These are phyloP conservation scores for Phaonia tiefii DNA, from an alignment of 2,888 invertebrate species.

Conservation along the genomic window DNA sequence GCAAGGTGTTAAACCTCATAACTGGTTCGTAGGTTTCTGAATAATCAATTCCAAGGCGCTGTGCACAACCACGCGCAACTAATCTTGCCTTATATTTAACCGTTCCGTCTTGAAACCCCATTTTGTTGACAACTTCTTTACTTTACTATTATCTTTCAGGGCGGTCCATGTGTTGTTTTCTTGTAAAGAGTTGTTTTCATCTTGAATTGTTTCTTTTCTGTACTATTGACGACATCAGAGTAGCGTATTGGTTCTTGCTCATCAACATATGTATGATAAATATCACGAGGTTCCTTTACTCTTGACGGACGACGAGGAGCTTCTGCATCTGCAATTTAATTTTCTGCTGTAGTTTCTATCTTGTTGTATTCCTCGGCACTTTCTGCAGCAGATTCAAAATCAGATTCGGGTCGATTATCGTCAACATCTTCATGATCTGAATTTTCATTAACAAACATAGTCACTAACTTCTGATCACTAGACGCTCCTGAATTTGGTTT, in stretches of 20 bases:
- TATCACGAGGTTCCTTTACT: too few relatives aligned
- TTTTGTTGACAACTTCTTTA: conserved; percentile 45
- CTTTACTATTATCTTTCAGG: neutral
- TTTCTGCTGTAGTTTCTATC: neutral
- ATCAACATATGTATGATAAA: too few relatives aligned
- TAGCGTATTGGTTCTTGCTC: conserved; percentile 12
- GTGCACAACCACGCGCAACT: conserved; percentile 24
- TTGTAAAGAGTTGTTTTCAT: conserved; percentile 19
- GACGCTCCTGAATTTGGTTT: too few relatives aligned
- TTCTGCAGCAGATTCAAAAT: too few relatives aligned
- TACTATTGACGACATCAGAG: neutral
- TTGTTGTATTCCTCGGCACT: too few relatives aligned
- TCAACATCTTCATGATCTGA: too few relatives aligned
- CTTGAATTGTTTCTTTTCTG: conserved; percentile 24
- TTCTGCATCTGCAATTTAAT: neutral
- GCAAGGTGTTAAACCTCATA: neutral
- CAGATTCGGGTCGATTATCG: too few relatives aligned
- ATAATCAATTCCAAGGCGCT: conserved; percentile 25
- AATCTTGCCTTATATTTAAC: conserved; percentile 51
- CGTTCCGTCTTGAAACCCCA: conserved; percentile 27
- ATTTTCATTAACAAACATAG: conserved; percentile 43
- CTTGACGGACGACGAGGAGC: too few relatives aligned
- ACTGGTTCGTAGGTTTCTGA: conserved; percentile 31
- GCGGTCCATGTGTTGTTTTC: conserved; percentile 29
- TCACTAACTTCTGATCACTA: too few relatives aligned